Evolutionary conservation across 2,888 invertebrate species (phyloP), one percentile per base, ranked within the genome.

Genomic region (Odontocerum albicorne): DNA sequence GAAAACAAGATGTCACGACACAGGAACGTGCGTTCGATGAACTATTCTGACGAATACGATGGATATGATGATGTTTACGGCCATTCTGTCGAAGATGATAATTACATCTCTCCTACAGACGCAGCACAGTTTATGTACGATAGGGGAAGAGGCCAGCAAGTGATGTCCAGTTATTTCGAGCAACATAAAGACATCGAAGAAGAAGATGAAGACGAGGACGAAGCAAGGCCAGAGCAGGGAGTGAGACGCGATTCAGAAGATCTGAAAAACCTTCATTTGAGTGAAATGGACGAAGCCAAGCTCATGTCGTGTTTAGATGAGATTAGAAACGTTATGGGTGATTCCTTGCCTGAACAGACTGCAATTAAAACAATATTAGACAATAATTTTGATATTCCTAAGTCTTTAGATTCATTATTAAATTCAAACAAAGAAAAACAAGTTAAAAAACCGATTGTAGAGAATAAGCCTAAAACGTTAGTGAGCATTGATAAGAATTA

Each of bases 51-150:
- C 65, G 96, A 96, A 67, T 95, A 91, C 68, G 95, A 95, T 66
- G 88, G 85, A 12, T 91, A 91, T 65, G 92, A 93, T 67, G 93
- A 92, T 75, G 84, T 92, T 56, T 96, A 94, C 70, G 96, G 96
- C 8, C 91, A 92, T 71, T 96, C 96, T 2, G 88, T 95, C 35
- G 96, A 96, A 72, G 96, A 96, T 67, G 94, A 94, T 68, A 89
- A 85, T 71, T 90, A 88, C 68, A 85, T 94, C 65, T 96, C 96
- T 10, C 95, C 96, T 2, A 89, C 90, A 67, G 92, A 93, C 76
- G 79, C 85, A 32, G 83, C 86, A 56, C 88, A 90, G 67, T 96
- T 92, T 77, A 79, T 95, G 67, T 96, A 86, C 68, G 92, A 95
- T 67, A 82, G 95, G 38, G 86, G 85, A 61, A 80, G 84, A 32